Percentiles rank a stretch among this genome's conserved stretches.
Conservation (phyloP, 1,140 invertebrate species). For the Drosophila prosaltans region DNA sequence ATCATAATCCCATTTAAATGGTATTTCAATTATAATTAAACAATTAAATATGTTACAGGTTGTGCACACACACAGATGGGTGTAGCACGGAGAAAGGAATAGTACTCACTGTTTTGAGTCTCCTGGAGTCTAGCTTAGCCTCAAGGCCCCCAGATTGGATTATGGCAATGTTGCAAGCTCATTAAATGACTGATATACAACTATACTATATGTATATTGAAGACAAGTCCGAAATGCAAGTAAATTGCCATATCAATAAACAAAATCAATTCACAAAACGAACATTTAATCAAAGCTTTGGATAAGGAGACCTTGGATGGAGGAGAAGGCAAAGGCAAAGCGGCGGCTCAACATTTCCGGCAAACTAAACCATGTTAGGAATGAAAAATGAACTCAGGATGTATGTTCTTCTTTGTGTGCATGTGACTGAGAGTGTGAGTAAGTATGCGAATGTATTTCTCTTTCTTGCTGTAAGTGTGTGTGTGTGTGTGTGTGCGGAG, state of each 20-base stretch:
- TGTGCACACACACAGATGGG: slow-evolving; percentile 32
- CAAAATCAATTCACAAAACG: slow-evolving; percentile 49
- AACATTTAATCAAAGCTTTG: slow-evolving; percentile 72
- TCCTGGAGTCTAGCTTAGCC: not conserved
- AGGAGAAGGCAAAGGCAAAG: slow-evolving; percentile 56
- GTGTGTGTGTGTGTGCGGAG: slow-evolving; percentile 7
- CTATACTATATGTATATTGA: not conserved
- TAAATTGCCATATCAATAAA: slow-evolving; percentile 52
- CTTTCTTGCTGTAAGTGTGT: not conserved
- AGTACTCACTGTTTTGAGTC: no score
- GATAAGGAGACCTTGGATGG: slow-evolving; percentile 8
- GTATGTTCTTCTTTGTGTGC: slow-evolving; percentile 10
- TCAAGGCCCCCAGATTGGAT: slow-evolving; percentile 52
- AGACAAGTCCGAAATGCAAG: slow-evolving; percentile 31
- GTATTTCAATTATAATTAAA: slow-evolving; percentile 64
- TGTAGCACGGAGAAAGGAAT: no score
- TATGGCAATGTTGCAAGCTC: slow-evolving; percentile 46
- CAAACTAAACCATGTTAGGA: slow-evolving; percentile 72
- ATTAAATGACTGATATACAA: slow-evolving; percentile 45
- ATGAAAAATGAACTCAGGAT: slow-evolving; percentile 73
- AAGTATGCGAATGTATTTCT: slow-evolving; percentile 19
- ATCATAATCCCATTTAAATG: slow-evolving; percentile 50
- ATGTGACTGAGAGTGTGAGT: no score
- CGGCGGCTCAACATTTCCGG: slow-evolving; percentile 74
- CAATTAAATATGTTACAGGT: slow-evolving; percentile 66